Evolutionary conservation across 2,888 invertebrate genomes (phyloP).

Genomic region (Seira musarum): DNA sequence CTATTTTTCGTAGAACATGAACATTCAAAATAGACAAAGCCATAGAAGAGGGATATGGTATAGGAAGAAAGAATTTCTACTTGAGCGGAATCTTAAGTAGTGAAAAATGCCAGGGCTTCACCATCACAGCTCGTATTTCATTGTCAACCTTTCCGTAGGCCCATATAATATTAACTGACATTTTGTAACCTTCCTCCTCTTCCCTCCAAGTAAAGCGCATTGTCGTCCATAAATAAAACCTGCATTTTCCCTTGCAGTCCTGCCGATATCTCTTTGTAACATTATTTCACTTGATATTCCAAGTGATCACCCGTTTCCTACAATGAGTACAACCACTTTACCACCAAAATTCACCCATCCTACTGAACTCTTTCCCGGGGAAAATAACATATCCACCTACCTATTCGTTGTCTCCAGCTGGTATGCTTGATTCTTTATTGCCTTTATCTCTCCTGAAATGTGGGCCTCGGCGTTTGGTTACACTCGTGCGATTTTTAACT

Average conservation of each 20-base stretch:
- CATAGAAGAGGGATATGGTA: not conserved
- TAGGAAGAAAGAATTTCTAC: slow-evolving; percentile 33
- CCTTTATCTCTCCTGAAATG: not conserved
- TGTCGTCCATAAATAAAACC: not conserved
- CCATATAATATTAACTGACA: slow-evolving; percentile 60
- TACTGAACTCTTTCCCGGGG: not conserved
- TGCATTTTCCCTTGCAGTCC: not conserved
- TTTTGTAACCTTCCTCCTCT: slow-evolving; percentile 51
- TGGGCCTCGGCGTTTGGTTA: not conserved
- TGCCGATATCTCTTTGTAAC: not conserved
- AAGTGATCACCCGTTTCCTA: not conserved
- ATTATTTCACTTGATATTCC: not conserved
- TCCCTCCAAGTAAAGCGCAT: not conserved
- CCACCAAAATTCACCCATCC: not conserved
- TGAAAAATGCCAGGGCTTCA: slow-evolving; percentile 46
- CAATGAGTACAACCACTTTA: not conserved
- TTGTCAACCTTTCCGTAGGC: slow-evolving; percentile 58
- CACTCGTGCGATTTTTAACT: not conserved
- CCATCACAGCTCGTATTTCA: slow-evolving; percentile 57
- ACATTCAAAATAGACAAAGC: not conserved
- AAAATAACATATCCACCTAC: not conserved
- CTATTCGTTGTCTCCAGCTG: not conserved
- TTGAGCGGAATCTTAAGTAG: slow-evolving; percentile 54
- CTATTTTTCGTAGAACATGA: slow-evolving; percentile 5
- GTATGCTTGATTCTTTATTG: not conserved